Evolutionary conservation across 2,888 invertebrate species (phyloP).

Genomic region (Notodonta ziczac): DNA sequence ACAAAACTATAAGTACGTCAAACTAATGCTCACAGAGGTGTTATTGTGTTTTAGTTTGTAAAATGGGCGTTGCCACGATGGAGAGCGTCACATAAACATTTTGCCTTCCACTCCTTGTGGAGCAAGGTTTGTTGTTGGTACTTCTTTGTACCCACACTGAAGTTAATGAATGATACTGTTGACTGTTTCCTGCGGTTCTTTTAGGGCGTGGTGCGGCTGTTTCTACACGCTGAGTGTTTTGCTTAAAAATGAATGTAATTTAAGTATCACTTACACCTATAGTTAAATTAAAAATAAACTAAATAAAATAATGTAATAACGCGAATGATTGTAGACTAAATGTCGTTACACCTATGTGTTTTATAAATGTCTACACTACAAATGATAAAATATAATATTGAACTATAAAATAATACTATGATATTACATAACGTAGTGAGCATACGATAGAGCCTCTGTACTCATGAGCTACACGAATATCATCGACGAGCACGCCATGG

Average conservation of each 20-base stretch:
- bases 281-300: constrained; percentile 9
- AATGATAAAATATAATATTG: constrained; percentile 28
- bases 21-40: constrained; percentile 40
- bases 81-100: constrained; percentile 80
- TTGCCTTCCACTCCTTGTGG: constrained; percentile 72
- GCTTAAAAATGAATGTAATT: constrained; percentile 40
- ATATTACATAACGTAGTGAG: constrained; percentile 33
- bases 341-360: constrained; percentile 26
- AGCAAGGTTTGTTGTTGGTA: constrained; percentile 75
- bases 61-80: constrained; percentile 82
- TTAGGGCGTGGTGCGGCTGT: constrained; percentile 56
- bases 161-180: constrained; percentile 36
- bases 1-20: constrained; percentile 21
- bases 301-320: constrained; percentile 12
- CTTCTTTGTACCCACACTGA: constrained; percentile 36
- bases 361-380: constrained; percentile 28
- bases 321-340: constrained; percentile 29
- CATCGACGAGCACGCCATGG: constrained; percentile 52
- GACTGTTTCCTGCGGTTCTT: constrained; percentile 32
- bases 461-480: constrained; percentile 49
- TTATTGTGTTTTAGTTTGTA: constrained; percentile 79
- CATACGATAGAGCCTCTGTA: constrained; percentile 25
- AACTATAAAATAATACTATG: constrained; percentile 30
- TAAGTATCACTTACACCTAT: constrained; percentile 5
- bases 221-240: constrained; percentile 52